Base-by-base conservation (phyloP, 2,797 vertebrate genomes). In the Phaenicophaeus curvirostris region DNA sequence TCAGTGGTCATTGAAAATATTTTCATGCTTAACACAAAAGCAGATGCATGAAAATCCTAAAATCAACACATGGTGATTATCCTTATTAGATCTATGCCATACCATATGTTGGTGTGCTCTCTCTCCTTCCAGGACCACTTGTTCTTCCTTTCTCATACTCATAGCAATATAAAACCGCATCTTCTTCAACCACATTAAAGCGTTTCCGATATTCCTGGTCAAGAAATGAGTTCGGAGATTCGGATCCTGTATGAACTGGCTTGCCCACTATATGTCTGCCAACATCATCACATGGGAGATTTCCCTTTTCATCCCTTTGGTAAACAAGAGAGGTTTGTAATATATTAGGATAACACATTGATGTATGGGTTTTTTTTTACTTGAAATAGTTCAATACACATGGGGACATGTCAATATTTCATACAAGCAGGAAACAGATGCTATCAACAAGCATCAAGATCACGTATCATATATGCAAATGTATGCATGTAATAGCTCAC, bases 181-280 rank as follows among this genome's bases (percentile, higher is more conserved):
- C 99, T 97, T 99, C 99, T 96, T 99, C 99, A 63, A 99, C 98
- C 90, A 98, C 98, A 44, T 99, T 99, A 95, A 99, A 99, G 28
- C 96, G 98, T 74, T 98, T 99, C 88, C 97, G 98, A 97, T 99
- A 99, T 91, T 99, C 99, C 97, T 99, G 99, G 96, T 99, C 99
- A 98, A 99, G 98, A 97, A 99, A 99, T 41, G 99, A 99, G 98
- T 99, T 99, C 37, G 99, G 99, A 66, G 99, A 99, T 95, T 99
- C 99, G 10, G 99, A 99, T 93, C 99, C 99, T 95, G 99, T 99
- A 68, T 98, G 98, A 71, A 98, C 96, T 0, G 98, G 98, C 76
- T 98, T 94, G 94, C 98, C 98, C 86, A 98, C 98, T 87, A 99
- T 98, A 92, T 98, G 98, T 97, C 99, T 98, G 95, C 98, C 98